Conservation (phyloP, 2,888 invertebrate species). For the Ormia ochracea region DNA sequence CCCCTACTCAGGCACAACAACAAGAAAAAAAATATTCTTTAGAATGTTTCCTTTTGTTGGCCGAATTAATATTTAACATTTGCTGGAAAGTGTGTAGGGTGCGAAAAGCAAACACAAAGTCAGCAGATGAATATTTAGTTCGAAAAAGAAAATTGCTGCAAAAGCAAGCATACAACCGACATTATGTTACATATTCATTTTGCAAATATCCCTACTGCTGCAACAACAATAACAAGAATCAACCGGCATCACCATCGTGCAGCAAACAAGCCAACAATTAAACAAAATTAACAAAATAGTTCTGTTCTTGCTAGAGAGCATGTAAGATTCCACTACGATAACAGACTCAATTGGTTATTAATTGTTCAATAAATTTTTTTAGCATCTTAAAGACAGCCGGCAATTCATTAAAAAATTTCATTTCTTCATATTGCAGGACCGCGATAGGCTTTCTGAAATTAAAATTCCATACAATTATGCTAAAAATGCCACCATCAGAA, state of each 20-base stretch:
- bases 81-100: background rate
- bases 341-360: background rate
- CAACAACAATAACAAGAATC: background rate
- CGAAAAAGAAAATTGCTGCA: background rate
- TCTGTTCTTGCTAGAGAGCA: slow-evolving; percentile 12
- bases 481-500: too few relatives aligned
- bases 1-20: too few relatives aligned
- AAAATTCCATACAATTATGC: too few relatives aligned
- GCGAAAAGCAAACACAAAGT: background rate
- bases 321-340: background rate
- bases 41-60: too few relatives aligned
- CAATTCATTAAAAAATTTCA: too few relatives aligned
- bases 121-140: slow-evolving; percentile 22
- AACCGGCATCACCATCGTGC: background rate
- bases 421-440: too few relatives aligned
- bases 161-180: background rate
- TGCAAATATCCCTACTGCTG: background rate
- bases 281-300: slow-evolving; percentile 43
- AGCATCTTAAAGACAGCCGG: background rate
- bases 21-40: too few relatives aligned
- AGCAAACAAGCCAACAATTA: slow-evolving; percentile 16
- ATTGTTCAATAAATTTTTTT: background rate
- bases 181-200: background rate
- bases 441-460: too few relatives aligned
- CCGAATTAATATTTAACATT: background rate